These are phyloP conservation scores for Sphaerolaimus hirsutus DNA, from an alignment of 2,888 invertebrate genomes.

Conservation along the genomic window DNA sequence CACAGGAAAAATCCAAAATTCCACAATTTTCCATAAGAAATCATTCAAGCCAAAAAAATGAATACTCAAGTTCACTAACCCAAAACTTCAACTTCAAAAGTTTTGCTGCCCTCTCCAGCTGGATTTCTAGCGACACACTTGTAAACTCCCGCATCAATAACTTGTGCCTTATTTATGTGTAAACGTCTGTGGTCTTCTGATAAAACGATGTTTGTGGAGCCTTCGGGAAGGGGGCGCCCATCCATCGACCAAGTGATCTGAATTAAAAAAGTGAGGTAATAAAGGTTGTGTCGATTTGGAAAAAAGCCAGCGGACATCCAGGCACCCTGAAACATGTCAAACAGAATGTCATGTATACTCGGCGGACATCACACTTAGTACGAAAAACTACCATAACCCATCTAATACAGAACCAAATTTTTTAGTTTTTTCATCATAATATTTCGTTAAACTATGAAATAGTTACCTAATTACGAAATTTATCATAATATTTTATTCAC, in stretches of 20 bases:
- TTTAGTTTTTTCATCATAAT: no score
- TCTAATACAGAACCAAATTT: no score
- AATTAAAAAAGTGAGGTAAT: background rate
- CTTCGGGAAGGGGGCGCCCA: slow-evolving; percentile 13
- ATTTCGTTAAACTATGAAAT: no score
- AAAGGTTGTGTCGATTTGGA: background rate
- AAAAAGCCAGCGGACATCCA: background rate
- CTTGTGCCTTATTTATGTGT: slow-evolving; percentile 12
- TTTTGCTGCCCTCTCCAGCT: slow-evolving; percentile 19
- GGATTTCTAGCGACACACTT: slow-evolving; percentile 20
- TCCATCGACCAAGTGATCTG: slow-evolving; percentile 20
- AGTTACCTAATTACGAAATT: no score
- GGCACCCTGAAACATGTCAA: no score
- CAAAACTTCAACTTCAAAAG: slow-evolving; percentile 19
- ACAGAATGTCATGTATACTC: no score
- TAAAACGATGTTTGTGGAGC: slow-evolving; percentile 10
- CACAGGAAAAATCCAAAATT: no score
- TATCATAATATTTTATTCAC: no score
- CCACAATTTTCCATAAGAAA: no score
- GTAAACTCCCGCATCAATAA: slow-evolving; percentile 19
- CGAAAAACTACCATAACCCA: no score
- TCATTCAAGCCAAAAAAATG: background rate
- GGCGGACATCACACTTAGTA: no score
- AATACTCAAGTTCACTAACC: slow-evolving; percentile 9
- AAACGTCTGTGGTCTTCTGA: slow-evolving; percentile 19